A percentile compares a stretch with the other conserved stretches of the same genome.
phyloP scores from a whole-genome alignment of 2,888 invertebrate species.

The Phytoseiulus persimilis region DNA sequence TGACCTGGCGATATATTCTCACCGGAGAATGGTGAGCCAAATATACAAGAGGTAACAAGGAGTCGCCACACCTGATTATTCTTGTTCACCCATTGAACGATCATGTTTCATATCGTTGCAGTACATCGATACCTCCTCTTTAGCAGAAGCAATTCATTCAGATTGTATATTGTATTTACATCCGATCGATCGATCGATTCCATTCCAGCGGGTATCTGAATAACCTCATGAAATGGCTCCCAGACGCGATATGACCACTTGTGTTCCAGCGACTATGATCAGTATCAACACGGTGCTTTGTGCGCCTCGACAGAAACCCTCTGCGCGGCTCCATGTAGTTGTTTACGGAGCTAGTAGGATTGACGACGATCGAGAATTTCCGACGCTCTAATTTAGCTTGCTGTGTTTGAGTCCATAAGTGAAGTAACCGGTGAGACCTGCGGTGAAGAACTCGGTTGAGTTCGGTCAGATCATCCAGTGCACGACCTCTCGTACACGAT shows the following conservation, averaged over 20 bases:
- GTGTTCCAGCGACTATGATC: neutral
- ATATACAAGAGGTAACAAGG: neutral
- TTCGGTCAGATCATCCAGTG: too few species aligned
- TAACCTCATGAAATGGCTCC: too few species aligned
- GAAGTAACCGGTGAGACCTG: slow-evolving; percentile 50
- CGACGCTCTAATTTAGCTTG: slow-evolving; percentile 41
- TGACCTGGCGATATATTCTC: neutral
- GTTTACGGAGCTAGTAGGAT: neutral
- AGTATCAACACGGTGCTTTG: neutral
- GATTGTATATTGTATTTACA: neutral
- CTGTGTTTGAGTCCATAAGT: slow-evolving; percentile 50
- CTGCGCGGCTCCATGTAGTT: neutral
- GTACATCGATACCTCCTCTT: neutral
- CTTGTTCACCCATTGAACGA: neutral
- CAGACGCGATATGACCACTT: too few species aligned
- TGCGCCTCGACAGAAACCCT: neutral
- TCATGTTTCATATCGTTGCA: neutral
- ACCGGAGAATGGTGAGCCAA: neutral
- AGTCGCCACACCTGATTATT: neutral
- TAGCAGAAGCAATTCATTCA: neutral
- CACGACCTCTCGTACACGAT: too few species aligned
- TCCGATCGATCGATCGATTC: neutral
- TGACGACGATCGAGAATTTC: slow-evolving; percentile 40
- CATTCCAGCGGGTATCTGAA: too few species aligned
- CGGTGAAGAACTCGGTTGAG: slow-evolving; percentile 29